phyloP scores from a whole-genome alignment of 2,113 vertebrate genomes.

The Calypte anna region DNA sequence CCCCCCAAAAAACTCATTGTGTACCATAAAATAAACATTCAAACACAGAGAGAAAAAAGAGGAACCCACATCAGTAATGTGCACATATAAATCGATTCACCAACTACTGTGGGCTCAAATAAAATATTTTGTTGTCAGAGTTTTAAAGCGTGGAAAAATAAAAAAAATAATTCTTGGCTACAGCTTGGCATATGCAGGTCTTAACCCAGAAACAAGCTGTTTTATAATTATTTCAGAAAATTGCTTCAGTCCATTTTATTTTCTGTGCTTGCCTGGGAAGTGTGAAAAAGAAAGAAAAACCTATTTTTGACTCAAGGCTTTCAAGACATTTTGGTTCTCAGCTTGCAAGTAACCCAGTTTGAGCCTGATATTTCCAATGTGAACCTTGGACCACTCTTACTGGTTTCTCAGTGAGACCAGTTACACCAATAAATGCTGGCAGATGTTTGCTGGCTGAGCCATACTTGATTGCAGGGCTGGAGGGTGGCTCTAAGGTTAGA shows the following conservation, averaged over 20 bases:
- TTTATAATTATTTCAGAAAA: slow-evolving; percentile 73
- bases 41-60: not conserved
- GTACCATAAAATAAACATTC: not conserved
- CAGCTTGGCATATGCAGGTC: slow-evolving; percentile 66
- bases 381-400: not conserved
- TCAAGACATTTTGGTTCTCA: slow-evolving; percentile 58
- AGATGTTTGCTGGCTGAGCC: not conserved
- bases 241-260: slow-evolving; percentile 67
- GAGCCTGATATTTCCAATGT: slow-evolving; percentile 17
- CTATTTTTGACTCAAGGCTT: slow-evolving; percentile 64
- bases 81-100: slow-evolving; percentile 12
- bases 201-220: slow-evolving; percentile 69
- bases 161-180: slow-evolving; percentile 41
- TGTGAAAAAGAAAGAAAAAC: slow-evolving; percentile 65
- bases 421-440: not conserved
- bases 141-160: slow-evolving; percentile 10
- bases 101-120: slow-evolving; percentile 3
- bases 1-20: not conserved
- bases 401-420: not conserved
- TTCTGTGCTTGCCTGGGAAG: slow-evolving; percentile 54
- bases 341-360: slow-evolving; percentile 46
- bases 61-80: not conserved
- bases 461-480: not conserved
- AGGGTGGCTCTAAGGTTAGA: not conserved
- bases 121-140: slow-evolving; percentile 46